Evolutionary conservation across 1,140 invertebrate species (phyloP).

Genomic region (Drosophila novamexicana): DNA sequence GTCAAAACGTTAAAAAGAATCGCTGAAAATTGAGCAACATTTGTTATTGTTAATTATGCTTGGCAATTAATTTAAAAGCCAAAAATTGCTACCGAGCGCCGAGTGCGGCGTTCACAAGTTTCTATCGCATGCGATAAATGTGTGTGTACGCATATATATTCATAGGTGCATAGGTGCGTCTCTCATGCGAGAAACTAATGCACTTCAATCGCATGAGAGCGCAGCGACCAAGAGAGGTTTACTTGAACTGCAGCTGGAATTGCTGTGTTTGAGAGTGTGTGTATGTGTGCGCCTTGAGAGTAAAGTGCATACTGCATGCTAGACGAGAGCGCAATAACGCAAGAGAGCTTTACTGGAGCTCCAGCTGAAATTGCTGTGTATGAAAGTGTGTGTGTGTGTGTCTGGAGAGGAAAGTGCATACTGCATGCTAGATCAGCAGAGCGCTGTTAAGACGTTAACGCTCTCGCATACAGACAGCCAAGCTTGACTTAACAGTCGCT

Average conservation of each 20-base stretch:
- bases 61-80: slow-evolving; percentile 49
- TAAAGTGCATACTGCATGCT: neutral
- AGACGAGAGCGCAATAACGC: no score
- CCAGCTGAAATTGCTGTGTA: neutral
- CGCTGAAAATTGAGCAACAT: slow-evolving; percentile 54
- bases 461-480: neutral
- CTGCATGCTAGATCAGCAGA: no score
- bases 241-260: neutral
- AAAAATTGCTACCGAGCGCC: slow-evolving; percentile 2
- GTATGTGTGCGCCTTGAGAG: neutral
- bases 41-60: slow-evolving; percentile 47
- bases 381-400: neutral
- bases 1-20: slow-evolving; percentile 48
- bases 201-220: neutral
- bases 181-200: slow-evolving; percentile 13
- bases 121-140: slow-evolving; percentile 49
- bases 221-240: neutral
- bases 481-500: slow-evolving; percentile 14
- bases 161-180: neutral
- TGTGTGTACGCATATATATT: neutral
- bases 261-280: neutral
- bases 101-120: neutral
- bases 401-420: slow-evolving; percentile 1
- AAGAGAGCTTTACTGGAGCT: no score
- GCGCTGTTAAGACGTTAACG: no score